Evolutionary conservation across 2,888 invertebrate species (phyloP).

Genomic region (Epinotia brunnichana): DNA sequence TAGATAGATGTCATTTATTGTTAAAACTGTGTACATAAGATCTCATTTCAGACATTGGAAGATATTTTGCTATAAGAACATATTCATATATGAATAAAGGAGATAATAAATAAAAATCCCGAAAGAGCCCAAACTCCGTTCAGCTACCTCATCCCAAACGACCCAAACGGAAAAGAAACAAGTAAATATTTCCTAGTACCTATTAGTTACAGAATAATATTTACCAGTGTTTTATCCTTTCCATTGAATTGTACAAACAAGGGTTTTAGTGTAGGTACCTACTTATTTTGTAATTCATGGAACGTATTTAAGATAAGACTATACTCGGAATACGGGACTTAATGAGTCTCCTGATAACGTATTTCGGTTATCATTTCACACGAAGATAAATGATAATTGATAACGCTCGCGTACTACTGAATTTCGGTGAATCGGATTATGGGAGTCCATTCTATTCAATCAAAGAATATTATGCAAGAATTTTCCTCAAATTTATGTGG

Average conservation of each 20-base stretch:
- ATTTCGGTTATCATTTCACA: slow-evolving; percentile 9
- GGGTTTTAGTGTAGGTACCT: neutral
- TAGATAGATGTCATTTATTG: too few species aligned
- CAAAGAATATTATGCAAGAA: too few species aligned
- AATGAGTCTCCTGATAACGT: slow-evolving; percentile 1
- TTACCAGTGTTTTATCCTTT: neutral
- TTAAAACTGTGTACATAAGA: too few species aligned
- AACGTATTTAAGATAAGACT: slow-evolving; percentile 12
- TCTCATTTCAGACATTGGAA: too few species aligned
- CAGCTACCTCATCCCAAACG: too few species aligned
- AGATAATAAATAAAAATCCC: too few species aligned
- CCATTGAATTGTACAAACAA: neutral
- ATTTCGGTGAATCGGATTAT: slow-evolving; percentile 2
- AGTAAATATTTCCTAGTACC: neutral
- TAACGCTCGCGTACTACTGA: neutral
- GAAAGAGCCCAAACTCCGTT: too few species aligned
- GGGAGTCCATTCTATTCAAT: too few species aligned
- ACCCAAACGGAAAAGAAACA: neutral
- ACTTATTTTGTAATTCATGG: slow-evolving; percentile 5
- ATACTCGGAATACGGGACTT: neutral
- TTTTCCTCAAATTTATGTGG: too few species aligned
- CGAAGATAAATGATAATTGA: neutral
- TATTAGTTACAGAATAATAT: neutral
- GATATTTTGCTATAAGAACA: too few species aligned
- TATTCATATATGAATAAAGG: too few species aligned